Evolutionary conservation across 1,140 invertebrate species (phyloP), one percentile per base, ranked within the genome.

Genomic region (Papilio aristodemus): DNA sequence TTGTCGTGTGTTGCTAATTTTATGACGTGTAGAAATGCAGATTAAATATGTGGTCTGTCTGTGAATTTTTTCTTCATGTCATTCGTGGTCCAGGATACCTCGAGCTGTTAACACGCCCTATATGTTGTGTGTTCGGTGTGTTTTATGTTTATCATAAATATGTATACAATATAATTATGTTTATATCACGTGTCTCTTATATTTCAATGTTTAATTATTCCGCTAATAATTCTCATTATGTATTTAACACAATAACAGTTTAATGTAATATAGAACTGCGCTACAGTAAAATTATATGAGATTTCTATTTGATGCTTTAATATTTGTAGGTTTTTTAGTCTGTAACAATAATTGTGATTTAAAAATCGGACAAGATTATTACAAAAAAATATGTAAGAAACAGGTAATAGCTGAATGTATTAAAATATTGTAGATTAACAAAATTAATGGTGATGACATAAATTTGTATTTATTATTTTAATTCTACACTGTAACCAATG

Each of bases 241-340:
- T 59, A 38, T 60, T 36, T 17, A 60, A 60, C 19, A 38, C 39
- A 19, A 38, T 13, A 62, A 38, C 19, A 38, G 7, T 62, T 32
- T 64, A 63, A 19, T 63, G 41, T n/a, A 63, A 10, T 39, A 64
- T 64, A 41, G 39, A 41, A 43, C 46, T 64, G 38, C 39, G 62
- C 39, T 64, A 64, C 39, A 64, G 43, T 64, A 64, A 63, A 63
- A 64, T 27, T 27, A 27, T 64, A 41, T 64, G 13, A 64, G 22
- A 64, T 64, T 64, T 64, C 62, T 64, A 64, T 64, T 64, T 64
- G 38, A 64, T 43, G 62, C 62, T 64, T 64, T 64, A 64, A 64
- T 64, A 64, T 64, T 64, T 46, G 62, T 64, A 64, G 60, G 25
- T 11, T 58, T 38, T 62, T 62, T 37, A 62, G 59, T 62, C 59